Evolutionary conservation across 2,888 invertebrate species (phyloP).

Genomic region (Schizotus pectinicornis): DNA sequence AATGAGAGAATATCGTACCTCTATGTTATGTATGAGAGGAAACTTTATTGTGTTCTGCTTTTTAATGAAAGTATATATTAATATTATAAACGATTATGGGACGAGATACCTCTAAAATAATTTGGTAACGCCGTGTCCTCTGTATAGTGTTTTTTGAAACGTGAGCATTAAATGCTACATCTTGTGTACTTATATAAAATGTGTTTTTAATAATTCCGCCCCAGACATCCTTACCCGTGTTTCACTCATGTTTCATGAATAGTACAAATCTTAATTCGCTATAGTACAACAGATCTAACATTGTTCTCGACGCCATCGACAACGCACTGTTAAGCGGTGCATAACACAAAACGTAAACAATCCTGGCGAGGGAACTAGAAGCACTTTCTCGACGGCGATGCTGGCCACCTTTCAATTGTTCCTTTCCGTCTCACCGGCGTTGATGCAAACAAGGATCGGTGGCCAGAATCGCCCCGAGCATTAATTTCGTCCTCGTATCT

Average conservation of each 20-base stretch:
- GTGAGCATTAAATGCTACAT: conserved; percentile 62
- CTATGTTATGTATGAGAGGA: conserved; percentile 60
- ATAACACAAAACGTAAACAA: conserved; percentile 24
- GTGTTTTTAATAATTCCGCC: conserved; percentile 48
- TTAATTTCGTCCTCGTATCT: too few species aligned
- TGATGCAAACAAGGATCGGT: too few species aligned
- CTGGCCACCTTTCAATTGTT: too few species aligned
- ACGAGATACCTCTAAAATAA: conserved; percentile 60
- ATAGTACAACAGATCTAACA: conserved; percentile 14
- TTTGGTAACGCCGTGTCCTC: conserved; percentile 61
- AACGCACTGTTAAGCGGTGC: conserved; percentile 20
- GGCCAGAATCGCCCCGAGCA: too few species aligned
- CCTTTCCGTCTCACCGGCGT: too few species aligned
- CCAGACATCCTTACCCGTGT: conserved; percentile 13
- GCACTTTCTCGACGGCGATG: too few species aligned
- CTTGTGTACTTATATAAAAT: conserved; percentile 61
- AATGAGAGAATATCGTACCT: conserved; percentile 58
- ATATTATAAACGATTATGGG: conserved; percentile 57
- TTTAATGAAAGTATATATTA: conserved; percentile 59
- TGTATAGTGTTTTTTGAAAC: conserved; percentile 62
- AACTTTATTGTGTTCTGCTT: conserved; percentile 61
- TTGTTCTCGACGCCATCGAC: conserved; percentile 4
- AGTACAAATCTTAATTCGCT: conserved; percentile 23
- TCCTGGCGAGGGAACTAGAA: not conserved
- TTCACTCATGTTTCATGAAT: conserved; percentile 10